Conservation (phyloP, 2,113 vertebrate genomes). For the Tyrannus savana region DNA sequence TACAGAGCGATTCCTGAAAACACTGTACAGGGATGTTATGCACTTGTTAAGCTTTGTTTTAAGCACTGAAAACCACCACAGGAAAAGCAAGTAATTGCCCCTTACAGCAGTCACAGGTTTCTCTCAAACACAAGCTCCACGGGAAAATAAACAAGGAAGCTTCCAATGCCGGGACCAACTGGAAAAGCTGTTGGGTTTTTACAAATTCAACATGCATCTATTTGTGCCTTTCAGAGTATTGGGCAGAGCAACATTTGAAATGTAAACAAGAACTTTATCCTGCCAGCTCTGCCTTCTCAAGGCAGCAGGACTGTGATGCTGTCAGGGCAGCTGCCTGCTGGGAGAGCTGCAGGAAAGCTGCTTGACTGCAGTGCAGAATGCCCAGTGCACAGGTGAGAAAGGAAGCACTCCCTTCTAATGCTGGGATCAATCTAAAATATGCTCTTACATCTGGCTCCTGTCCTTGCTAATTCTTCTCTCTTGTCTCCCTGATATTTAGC, state of each 20-base stretch:
- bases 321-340: not conserved
- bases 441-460: not conserved
- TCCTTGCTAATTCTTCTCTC: not conserved
- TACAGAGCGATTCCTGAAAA: not conserved
- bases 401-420: not conserved
- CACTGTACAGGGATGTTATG: not conserved
- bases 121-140: not conserved
- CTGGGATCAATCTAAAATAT: not conserved
- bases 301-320: not conserved
- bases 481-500: not conserved
- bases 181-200: not conserved
- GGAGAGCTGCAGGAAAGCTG: not conserved
- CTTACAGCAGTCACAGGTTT: not conserved
- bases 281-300: not conserved
- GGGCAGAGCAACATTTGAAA: not conserved
- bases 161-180: fast-evolving
- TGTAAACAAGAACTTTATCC: not conserved
- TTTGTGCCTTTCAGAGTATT: not conserved
- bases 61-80: not conserved
- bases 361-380: fast-evolving
- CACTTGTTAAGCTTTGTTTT: slow-evolving; percentile 3
- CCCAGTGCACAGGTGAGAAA: not conserved
- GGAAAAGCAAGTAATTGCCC: not conserved
- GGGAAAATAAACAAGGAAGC: not conserved
- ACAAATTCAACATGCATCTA: not conserved